phyloP scores from a whole-genome alignment of 2,797 vertebrate species.

The Iguana delicatissima region DNA sequence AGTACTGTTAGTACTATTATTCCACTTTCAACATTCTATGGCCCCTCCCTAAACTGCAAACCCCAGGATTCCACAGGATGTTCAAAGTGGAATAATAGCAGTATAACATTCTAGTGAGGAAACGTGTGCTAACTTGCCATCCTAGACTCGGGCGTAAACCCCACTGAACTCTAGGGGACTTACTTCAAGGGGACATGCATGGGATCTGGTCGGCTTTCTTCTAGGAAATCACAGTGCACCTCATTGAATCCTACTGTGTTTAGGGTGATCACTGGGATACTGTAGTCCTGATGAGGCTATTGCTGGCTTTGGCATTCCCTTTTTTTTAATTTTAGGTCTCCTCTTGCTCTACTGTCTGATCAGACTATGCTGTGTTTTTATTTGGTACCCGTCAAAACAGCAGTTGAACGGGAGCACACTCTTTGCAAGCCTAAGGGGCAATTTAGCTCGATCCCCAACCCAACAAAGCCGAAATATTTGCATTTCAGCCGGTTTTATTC shows the following conservation, averaged over 20 bases:
- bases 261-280: too few species aligned
- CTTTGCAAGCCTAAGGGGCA: neutral
- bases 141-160: neutral
- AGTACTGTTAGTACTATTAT: too few species aligned
- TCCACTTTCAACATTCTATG: too few species aligned
- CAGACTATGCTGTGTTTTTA: too few species aligned
- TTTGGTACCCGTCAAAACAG: neutral
- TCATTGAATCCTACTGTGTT: neutral
- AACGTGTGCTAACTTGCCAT: too few species aligned
- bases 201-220: neutral
- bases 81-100: too few species aligned
- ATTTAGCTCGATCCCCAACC: neutral
- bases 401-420: neutral
- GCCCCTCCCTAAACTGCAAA: too few species aligned
- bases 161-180: neutral
- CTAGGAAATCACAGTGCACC: neutral
- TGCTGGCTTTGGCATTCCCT: neutral
- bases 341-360: neutral
- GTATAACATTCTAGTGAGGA: too few species aligned
- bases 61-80: too few species aligned
- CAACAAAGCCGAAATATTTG: neutral
- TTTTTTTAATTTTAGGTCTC: neutral
- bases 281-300: neutral
- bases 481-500: neutral
- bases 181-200: neutral